Evolutionary conservation across 2,113 vertebrate species (phyloP).

Genomic region (Periophthalmus modestus): DNA sequence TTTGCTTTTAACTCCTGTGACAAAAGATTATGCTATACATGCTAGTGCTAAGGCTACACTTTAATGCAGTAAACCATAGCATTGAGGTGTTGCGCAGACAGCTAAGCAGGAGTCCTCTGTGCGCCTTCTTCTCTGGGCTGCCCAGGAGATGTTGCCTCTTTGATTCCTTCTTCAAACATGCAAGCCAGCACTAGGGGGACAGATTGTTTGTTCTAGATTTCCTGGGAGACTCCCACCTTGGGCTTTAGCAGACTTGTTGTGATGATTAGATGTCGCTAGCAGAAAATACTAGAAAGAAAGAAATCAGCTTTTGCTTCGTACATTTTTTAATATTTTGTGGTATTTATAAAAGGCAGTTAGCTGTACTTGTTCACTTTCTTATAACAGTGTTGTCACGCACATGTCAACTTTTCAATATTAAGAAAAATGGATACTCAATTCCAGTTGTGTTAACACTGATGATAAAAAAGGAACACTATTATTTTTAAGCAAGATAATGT

Average conservation of each 20-base stretch:
- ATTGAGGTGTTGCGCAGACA: slow-evolving; percentile 60
- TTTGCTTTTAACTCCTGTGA: slow-evolving; percentile 1
- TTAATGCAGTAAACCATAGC: slow-evolving; percentile 56
- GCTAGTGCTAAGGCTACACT: slow-evolving; percentile 16
- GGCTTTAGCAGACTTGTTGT: slow-evolving; percentile 73
- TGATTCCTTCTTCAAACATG: slow-evolving; percentile 78
- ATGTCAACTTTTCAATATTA: background rate
- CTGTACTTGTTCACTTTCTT: background rate
- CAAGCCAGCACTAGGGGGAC: slow-evolving; percentile 65
- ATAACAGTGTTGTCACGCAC: background rate
- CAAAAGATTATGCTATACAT: slow-evolving; percentile 4
- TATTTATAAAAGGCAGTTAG: background rate
- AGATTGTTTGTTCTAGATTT: slow-evolving; percentile 78
- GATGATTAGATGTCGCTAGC: slow-evolving; percentile 74
- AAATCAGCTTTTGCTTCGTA: slow-evolving; percentile 27
- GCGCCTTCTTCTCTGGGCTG: slow-evolving; percentile 45
- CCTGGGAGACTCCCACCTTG: slow-evolving; percentile 79
- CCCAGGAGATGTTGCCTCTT: slow-evolving; percentile 72
- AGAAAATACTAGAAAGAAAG: slow-evolving; percentile 42
- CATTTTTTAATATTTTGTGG: slow-evolving; percentile 2
- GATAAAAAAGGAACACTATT: too few species aligned
- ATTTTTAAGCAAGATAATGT: too few species aligned
- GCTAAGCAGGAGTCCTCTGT: slow-evolving; percentile 54
- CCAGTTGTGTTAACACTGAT: background rate
- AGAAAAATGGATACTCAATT: background rate